Evolutionary conservation across 2,113 vertebrate species (phyloP), one percentile per base, ranked within the genome.

Genomic region (Perca fluviatilis): DNA sequence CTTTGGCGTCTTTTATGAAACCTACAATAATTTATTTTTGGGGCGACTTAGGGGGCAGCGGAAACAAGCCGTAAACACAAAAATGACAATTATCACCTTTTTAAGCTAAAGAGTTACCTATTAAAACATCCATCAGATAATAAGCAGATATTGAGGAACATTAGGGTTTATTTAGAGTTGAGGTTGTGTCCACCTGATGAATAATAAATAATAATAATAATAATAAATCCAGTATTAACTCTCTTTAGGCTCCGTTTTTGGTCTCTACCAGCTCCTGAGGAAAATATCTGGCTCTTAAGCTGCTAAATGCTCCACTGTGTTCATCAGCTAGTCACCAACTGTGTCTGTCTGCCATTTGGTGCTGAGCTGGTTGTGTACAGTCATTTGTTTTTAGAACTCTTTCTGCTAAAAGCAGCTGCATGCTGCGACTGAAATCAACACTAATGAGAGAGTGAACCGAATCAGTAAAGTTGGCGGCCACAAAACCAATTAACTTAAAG

Each of bases 401-500:
- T 71, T 58, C 33, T 4, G 71, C 57, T 10, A 40, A 49, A 74
- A 81, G 75, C 64, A 27, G 64, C 70, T 70, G 30, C 15, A 16
- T 27, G 69, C 40, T 40, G 40, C 6, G 0, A 3, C 27, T 56
- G 19, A 71, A 56, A 64, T 14, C 9, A 40, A 36, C 25, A 57
- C 19, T 49, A 16, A 56, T 46, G 40, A 49, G 51, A 49, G 53
- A 73, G n/a, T 49, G 60, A 56, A 57, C 23, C 23, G 66, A 30
- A 56, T 43, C 6, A 5, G 2, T 49, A 15, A 54, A 25, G 40
- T 46, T 43, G 13, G 13, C 4, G 60, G 66, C 47, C 27, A 50
- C 54, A n/a, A 64, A 74, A 56, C 4, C 61, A 77, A 60, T 73
- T 73, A 51, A 10, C 27, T 64, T 18, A 50, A 74, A 81, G 63